Evolutionary conservation across 2,113 vertebrate genomes (phyloP).

Genomic region (Rallus limicola): DNA sequence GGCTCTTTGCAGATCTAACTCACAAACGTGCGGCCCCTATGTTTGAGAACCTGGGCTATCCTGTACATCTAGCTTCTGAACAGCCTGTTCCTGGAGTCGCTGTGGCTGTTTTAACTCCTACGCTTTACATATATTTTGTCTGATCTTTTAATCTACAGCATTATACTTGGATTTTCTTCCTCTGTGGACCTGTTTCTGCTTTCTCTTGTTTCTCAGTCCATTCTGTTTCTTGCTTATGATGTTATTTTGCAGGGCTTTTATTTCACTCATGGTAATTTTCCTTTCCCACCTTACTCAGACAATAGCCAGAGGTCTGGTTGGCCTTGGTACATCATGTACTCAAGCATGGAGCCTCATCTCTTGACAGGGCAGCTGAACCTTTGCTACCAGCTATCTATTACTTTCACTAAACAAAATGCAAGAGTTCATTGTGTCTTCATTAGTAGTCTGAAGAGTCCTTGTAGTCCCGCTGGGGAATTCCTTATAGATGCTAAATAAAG

Average conservation of each 20-base stretch:
- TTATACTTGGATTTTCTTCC: neutral
- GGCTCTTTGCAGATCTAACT: neutral
- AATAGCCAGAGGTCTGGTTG: neutral
- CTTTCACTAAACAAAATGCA: neutral
- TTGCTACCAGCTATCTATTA: neutral
- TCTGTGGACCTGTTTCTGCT: neutral
- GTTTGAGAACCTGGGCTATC: neutral
- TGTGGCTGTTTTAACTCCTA: neutral
- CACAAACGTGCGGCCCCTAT: neutral
- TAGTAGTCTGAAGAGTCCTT: neutral
- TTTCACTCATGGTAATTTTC: neutral
- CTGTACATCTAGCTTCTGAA: neutral
- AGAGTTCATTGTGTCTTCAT: neutral
- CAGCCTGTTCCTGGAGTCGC: neutral
- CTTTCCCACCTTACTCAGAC: neutral
- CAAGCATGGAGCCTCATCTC: accelerated
- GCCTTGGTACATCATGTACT: neutral
- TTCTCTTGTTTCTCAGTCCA: neutral
- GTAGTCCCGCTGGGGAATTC: neutral
- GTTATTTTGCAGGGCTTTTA: neutral
- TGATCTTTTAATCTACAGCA: neutral
- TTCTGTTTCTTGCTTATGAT: neutral
- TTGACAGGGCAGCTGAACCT: neutral
- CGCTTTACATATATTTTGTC: neutral
- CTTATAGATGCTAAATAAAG: neutral